Conservation (phyloP, 1,140 invertebrate species). For the Brachionus koreanus region DNA sequence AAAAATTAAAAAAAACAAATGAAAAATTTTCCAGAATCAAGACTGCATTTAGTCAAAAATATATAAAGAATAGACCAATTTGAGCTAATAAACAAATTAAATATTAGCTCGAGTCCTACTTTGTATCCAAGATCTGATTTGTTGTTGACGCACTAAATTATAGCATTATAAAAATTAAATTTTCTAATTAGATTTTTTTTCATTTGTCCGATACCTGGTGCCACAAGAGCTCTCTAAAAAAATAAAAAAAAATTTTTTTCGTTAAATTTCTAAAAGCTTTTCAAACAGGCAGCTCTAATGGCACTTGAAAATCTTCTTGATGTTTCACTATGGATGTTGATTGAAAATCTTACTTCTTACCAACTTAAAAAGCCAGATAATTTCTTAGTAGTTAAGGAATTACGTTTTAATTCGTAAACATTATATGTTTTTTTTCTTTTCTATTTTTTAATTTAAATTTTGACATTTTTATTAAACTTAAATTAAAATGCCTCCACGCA, state of each 20-base stretch:
- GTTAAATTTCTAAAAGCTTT: not conserved
- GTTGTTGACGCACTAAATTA: not conserved
- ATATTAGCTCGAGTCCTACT: not conserved
- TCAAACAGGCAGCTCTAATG: not conserved
- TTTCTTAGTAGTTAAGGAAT: not conserved
- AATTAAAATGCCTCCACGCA: conserved; percentile 25
- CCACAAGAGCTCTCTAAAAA: not conserved
- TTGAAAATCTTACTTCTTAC: not conserved
- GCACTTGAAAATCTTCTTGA: conserved; percentile 29
- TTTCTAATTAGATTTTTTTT: not conserved
- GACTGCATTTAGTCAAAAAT: not conserved
- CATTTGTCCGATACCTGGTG: not conserved
- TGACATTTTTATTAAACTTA: not conserved
- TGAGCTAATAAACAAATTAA: not conserved
- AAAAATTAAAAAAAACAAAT: not conserved
- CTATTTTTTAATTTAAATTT: not conserved
- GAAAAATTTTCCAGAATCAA: not conserved
- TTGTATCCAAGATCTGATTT: not conserved
- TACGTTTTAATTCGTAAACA: not conserved
- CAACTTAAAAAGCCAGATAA: conserved; percentile 4
- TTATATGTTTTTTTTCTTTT: not conserved
- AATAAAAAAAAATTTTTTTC: not conserved
- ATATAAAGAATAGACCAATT: not conserved
- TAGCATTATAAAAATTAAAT: not conserved
- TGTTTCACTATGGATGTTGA: not conserved